Conservation (phyloP, 2,113 vertebrate genomes). For the Petroica traversi region DNA sequence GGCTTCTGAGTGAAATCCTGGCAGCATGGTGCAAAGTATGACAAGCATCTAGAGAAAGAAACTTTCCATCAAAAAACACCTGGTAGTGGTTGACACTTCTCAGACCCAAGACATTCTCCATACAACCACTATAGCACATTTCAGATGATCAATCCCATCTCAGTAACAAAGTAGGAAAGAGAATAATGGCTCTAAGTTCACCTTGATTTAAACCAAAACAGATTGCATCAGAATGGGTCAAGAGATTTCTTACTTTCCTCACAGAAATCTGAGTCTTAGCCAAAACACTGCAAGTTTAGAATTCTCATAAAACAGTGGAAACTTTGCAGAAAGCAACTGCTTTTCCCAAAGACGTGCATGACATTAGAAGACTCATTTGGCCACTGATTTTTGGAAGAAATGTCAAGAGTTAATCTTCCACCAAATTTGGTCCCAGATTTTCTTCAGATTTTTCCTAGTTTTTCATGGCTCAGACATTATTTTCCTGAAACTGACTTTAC, state of each 20-base stretch:
- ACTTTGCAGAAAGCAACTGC: not conserved
- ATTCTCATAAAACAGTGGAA: not conserved
- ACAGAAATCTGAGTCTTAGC: not conserved
- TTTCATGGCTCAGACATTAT: not conserved
- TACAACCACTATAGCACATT: not conserved
- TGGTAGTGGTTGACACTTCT: not conserved
- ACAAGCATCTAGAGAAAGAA: not conserved
- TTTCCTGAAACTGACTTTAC: not conserved
- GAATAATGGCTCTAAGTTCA: not conserved
- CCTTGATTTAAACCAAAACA: not conserved
- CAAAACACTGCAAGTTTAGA: not conserved
- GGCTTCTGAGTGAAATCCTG: not conserved
- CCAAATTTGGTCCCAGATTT: not conserved
- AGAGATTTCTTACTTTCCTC: not conserved
- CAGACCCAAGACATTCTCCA: not conserved
- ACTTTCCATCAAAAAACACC: not conserved
- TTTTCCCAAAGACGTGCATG: not conserved
- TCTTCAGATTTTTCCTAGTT: not conserved
- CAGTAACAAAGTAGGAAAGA: not conserved
- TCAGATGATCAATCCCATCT: not conserved
- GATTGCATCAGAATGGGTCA: not conserved
- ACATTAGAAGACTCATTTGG: not conserved
- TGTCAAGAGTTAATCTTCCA: not conserved
- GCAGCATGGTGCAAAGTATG: fast-evolving
- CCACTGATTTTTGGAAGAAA: not conserved